Base-by-base conservation (phyloP, 2,888 invertebrate species). In the Erpobdella octoculata region DNA sequence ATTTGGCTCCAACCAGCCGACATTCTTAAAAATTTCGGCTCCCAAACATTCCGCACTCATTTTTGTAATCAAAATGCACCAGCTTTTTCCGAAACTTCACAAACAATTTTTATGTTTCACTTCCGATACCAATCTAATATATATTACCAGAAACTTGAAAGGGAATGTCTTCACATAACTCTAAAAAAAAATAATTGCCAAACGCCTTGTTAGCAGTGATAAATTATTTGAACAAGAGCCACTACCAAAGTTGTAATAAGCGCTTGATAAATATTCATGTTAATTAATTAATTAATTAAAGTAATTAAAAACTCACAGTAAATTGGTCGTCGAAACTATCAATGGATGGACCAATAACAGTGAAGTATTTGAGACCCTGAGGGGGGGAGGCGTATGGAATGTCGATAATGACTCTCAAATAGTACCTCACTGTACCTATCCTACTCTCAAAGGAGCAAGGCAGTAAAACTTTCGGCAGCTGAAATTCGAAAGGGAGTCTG, bases 301-400 rank as follows among this genome's bases (percentile, higher is more conserved):
- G n/a, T 37, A 35, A 12, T 31, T 28, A 18, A 41, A 25, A 68
- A 73, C 85, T 85, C 81, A 89, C 89, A 85, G 90, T 83, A 80
- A 89, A 89, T 78, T 89, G 88, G 80, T 89, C 89, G 76, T 90
- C 90, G 89, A 89, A 89, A 81, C 89, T 89, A 82, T 90, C 90
- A 77, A 89, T 89, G 79, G 89, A 89, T 18, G 90, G 90, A 2
- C 89, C 90, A 76, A 90, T 88, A 62, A 90, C 85, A 1, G 90
- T 89, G 81, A 90, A 90, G 81, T 90, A 90, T 80, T 90, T 90
- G 85, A 89, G 88, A 15, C 89, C 89, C 80, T 90, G 89, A 0
- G 90, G 90, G 0, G 89, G 89, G 68, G 89, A 89, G 1, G 89
- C 89, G 79, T 89, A 90, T 0, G 90, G 90, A 76, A 90, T 88